Base-by-base conservation (phyloP, 2,888 invertebrate genomes). In the Marasmarcha lunaedactyla region DNA sequence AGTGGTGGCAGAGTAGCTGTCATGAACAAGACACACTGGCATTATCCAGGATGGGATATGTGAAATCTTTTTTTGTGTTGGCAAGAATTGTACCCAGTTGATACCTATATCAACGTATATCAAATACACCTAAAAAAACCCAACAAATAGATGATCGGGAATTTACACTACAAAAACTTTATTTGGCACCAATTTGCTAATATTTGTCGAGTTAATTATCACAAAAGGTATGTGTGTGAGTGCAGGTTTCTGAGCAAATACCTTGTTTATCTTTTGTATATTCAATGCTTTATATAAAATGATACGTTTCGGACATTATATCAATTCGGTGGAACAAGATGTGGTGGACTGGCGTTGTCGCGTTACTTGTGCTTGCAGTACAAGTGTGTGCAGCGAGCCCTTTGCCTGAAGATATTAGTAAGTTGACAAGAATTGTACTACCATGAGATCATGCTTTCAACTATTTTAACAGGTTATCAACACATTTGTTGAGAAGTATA, bases 351-450 rank as follows among this genome's bases (percentile, higher is more conserved):
- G 30, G 30, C 10, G 30, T 30, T 9, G 30, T 30, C 2, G 30
- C 30, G 4, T 9, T 30, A n/a, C 2, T 30, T 30, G 3, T 30
- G 4, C 4, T 30, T 30, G 7, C 20, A 20, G 4, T 5, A 7
- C 7, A 20, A 5, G 20, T 7, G 3, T 30, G n/a, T 30, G 11
- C 30, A 11, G n/a, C 4, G 30, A 10, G n/a, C 10, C 2, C 25
- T 25, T 25, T 25, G 9, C 6, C 30, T 30, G 10, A 11, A 30
- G 11, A 30, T 7, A 7, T 30, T 30, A 57, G 71, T 72, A 52
- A 71, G 71, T 65, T 35, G 30, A 9, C 3, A 20, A 20, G 7
- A 7, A n/a, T n/a, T n/a, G n/a, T n/a, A n/a, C n/a, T n/a, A n/a
- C n/a, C n/a, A n/a, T n/a, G n/a, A n/a, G n/a, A n/a, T n/a, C n/a